Conservation (phyloP, 2,888 invertebrate genomes). For the Tineola bisselliella region DNA sequence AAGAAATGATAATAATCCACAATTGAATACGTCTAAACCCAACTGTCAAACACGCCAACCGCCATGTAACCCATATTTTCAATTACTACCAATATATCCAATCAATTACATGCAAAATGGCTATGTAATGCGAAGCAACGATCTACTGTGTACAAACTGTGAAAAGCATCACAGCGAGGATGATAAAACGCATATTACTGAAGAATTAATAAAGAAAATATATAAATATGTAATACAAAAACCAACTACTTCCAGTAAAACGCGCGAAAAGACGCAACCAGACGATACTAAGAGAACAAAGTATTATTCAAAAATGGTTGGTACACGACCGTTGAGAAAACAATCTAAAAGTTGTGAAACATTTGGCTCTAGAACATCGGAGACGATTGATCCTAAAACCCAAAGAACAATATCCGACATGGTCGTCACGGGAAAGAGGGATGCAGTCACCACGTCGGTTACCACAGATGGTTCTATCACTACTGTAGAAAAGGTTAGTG, state of each 20-base stretch:
- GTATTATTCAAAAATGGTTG: too few species aligned
- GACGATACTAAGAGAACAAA: conserved; percentile 37
- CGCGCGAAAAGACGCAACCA: conserved; percentile 23
- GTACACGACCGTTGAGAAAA: conserved; percentile 23
- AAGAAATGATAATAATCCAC: conserved; percentile 34
- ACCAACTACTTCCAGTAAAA: conserved; percentile 21
- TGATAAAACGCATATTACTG: conserved; percentile 33
- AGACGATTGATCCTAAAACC: conserved; percentile 19
- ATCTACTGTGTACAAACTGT: conserved; percentile 31
- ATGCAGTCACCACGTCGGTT: conserved; percentile 15
- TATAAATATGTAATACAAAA: conserved; percentile 46
- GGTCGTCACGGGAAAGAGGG: conserved; percentile 33
- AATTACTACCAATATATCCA: conserved; percentile 44
- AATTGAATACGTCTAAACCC: conserved; percentile 17
- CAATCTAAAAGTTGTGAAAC: conserved; percentile 57
- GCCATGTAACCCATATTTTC: conserved; percentile 43
- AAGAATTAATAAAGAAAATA: conserved; percentile 52
- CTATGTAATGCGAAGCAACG: conserved; percentile 35
- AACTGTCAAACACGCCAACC: conserved; percentile 18
- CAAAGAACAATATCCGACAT: conserved; percentile 34
- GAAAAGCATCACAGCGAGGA: not conserved
- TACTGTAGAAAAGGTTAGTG: conserved; percentile 22
- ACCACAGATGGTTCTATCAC: conserved; percentile 31
- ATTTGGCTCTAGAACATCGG: conserved; percentile 33
- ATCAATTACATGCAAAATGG: conserved; percentile 43